Base-by-base conservation (phyloP, 2,797 vertebrate species). In the Buceros bicornis region DNA sequence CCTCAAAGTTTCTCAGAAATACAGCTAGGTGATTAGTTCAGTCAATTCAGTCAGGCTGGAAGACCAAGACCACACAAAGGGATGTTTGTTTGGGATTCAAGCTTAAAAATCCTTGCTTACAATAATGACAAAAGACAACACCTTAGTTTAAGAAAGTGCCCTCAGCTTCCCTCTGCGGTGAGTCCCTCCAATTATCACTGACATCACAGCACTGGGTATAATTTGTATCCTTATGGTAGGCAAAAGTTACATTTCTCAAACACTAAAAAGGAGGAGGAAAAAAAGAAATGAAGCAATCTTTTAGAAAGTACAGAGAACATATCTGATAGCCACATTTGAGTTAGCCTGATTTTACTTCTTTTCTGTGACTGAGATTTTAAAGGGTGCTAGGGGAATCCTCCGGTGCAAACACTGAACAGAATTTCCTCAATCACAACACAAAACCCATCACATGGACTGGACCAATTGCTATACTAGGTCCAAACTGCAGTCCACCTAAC, bases 61-160 rank as follows among this genome's bases (percentile, higher is more conserved):
- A 77, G 79, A 85, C 33, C 57, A 86, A 57, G 95, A 92, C 95
- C 89, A 93, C 89, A 96, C 84, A 92, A 88, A 85, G 48, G 48
- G 74, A 57, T 80, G 45, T 89, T 77, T 87, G 81, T 67, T 43
- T 80, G 78, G 28, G 71, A 87, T 64, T 70, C 74, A 90, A 84
- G 53, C 57, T 78, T 60, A 86, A 73, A 95, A 95, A 81, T 81
- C 82, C 69, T 83, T 78, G 28, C 74, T 89, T 85, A 85, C 33
- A 81, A 57, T 77, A 43, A 89, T 54, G 47, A 74, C 74, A 93
- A 93, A 95, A 94, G 84, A 45, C 45, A 87, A 85, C 28, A 40
- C 18, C 53, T 73, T 84, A 71, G 64, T 76, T 93, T 85, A 94
- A 92, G 67, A 51, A 87, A n/a, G 29, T 51, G 58, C 19, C 31